Conservation (phyloP, 2,888 invertebrate species). For the Melieria crassipennis region DNA sequence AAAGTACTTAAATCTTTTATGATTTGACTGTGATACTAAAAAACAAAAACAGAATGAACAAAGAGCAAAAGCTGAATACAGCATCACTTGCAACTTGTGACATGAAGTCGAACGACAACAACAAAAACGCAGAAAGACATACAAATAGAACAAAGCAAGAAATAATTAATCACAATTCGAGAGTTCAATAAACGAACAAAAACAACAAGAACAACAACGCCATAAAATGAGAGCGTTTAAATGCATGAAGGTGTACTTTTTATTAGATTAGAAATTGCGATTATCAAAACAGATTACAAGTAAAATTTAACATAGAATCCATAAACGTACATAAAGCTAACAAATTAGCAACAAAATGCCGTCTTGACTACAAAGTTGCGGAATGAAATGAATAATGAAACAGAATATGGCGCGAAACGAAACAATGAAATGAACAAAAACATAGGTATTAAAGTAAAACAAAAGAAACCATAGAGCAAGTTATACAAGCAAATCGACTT, state of each 20-base stretch:
- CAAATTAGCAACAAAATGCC: conserved; percentile 48
- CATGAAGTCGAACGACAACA: conserved; percentile 36
- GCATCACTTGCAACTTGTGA: no score
- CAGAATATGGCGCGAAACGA: conserved; percentile 34
- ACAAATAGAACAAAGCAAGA: conserved; percentile 26
- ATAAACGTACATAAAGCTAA: conserved; percentile 25
- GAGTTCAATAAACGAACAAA: no score
- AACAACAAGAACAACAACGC: no score
- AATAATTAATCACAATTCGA: conserved; percentile 4
- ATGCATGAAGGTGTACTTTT: conserved; percentile 38
- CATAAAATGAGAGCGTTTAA: conserved; percentile 14
- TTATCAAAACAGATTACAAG: conserved; percentile 20
- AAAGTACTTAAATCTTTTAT: conserved; percentile 59
- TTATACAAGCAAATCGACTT: conserved; percentile 6
- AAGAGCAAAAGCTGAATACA: no score
- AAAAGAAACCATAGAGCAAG: conserved; percentile 11
- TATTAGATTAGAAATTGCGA: conserved; percentile 17
- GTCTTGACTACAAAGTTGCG: conserved; percentile 49
- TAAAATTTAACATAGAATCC: conserved; percentile 21
- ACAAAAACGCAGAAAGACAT: conserved; percentile 43
- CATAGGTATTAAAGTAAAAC: conserved; percentile 5
- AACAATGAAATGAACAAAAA: conserved; percentile 29
- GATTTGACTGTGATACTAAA: conserved; percentile 66
- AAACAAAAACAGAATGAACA: conserved; percentile 37
- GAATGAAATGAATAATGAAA: conserved; percentile 36